Evolutionary conservation across 2,113 vertebrate genomes (phyloP).

Genomic region (Pteropus alecto): DNA sequence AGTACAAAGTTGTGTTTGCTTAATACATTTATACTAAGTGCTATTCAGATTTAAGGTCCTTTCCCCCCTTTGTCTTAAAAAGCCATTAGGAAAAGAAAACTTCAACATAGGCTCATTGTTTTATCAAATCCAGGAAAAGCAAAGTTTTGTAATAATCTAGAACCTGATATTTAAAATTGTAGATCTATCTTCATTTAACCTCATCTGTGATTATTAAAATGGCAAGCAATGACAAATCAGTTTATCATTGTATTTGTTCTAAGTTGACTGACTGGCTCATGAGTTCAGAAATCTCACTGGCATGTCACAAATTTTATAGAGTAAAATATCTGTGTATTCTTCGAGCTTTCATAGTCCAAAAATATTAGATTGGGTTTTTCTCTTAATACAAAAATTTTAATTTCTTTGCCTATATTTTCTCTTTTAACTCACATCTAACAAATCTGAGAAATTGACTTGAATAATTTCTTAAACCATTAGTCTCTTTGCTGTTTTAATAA

Average conservation of each 20-base stretch:
- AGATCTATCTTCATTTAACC: background rate
- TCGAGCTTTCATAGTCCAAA: background rate
- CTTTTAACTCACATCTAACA: background rate
- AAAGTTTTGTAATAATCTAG: background rate
- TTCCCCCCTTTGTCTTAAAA: background rate
- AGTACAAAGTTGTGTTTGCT: background rate
- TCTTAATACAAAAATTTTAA: background rate
- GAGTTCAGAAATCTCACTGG: slow-evolving; percentile 12
- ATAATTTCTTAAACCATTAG: background rate
- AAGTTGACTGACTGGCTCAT: background rate
- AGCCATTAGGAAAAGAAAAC: background rate
- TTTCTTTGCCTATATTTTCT: background rate
- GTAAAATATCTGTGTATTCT: background rate
- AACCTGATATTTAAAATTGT: background rate
- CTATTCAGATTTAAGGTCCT: background rate
- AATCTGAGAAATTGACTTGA: background rate
- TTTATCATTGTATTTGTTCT: background rate
- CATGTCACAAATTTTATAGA: background rate
- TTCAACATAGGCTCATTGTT: background rate
- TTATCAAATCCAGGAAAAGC: background rate
- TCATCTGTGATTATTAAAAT: background rate
- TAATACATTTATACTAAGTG: background rate
- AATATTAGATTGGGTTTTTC: background rate
- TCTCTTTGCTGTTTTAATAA: background rate
- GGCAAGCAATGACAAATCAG: background rate